Conservation (phyloP, 2,113 vertebrate species). For the Felis chaus region DNA sequence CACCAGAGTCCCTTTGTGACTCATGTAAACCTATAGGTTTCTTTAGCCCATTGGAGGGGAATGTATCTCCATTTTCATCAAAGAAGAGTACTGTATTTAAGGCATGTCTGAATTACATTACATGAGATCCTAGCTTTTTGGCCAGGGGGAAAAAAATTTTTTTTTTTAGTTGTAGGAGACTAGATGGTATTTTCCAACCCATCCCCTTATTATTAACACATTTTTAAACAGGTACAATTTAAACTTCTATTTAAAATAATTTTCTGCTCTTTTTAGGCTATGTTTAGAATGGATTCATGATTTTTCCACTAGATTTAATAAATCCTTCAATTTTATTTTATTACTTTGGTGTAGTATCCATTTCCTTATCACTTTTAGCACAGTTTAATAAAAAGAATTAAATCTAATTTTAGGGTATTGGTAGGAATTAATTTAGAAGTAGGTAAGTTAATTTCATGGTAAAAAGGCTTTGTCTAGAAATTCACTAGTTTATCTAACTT, state of each 20-base stretch:
- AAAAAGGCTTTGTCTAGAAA: slow-evolving; percentile 23
- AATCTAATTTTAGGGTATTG: slow-evolving; percentile 30
- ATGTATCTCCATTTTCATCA: neutral
- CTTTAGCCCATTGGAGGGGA: neutral
- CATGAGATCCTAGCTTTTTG: neutral
- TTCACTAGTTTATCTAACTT: slow-evolving; percentile 4
- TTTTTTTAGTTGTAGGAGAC: slow-evolving; percentile 29
- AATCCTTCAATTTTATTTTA: neutral
- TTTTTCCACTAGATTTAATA: slow-evolving; percentile 43
- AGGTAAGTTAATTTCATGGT: slow-evolving; percentile 47
- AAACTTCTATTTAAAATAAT: neutral
- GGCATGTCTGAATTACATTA: neutral
- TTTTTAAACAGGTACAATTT: neutral
- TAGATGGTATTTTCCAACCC: slow-evolving; percentile 3
- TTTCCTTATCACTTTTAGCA: slow-evolving; percentile 49
- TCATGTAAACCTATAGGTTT: neutral
- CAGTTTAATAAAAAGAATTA: slow-evolving; percentile 25
- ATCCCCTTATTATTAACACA: neutral
- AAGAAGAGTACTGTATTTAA: neutral
- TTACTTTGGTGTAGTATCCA: slow-evolving; percentile 2
- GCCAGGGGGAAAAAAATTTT: neutral
- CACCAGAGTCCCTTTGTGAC: neutral
- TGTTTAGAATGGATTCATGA: slow-evolving; percentile 41
- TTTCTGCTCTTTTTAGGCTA: neutral
- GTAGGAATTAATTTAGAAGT: slow-evolving; percentile 51